These are phyloP conservation scores for Drosophila nikananu DNA, from an alignment of 1,140 invertebrate species.

Conservation along the genomic window DNA sequence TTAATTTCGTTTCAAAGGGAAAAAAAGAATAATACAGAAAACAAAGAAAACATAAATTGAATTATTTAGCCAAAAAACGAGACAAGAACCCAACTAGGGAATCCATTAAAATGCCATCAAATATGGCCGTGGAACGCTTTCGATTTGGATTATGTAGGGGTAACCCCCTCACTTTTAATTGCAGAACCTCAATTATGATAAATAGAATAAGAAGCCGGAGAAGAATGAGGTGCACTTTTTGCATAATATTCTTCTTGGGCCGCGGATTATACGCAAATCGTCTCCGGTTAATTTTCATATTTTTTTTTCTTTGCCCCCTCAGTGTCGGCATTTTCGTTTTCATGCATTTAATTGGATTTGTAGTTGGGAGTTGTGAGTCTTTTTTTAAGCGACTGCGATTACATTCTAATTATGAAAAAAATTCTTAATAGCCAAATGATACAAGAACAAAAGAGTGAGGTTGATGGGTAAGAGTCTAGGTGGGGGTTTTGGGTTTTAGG, in stretches of 20 bases:
- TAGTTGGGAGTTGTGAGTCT: slow-evolving; percentile 11
- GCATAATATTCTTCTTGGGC: slow-evolving; percentile 53
- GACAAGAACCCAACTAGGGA: slow-evolving; percentile 51
- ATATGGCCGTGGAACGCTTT: slow-evolving; percentile 54
- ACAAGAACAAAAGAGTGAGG: slow-evolving; percentile 13
- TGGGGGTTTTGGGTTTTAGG: no score
- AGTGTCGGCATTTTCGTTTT: slow-evolving; percentile 57
- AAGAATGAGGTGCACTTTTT: slow-evolving; percentile 17
- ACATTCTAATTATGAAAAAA: slow-evolving; percentile 72
- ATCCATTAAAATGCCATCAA: slow-evolving; percentile 72
- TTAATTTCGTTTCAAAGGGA: slow-evolving; percentile 64
- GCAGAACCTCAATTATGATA: slow-evolving; percentile 71
- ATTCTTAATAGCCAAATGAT: slow-evolving; percentile 71
- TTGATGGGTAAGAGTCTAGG: not conserved
- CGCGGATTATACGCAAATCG: slow-evolving; percentile 80
- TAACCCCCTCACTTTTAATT: slow-evolving; percentile 47
- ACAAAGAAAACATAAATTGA: slow-evolving; percentile 52
- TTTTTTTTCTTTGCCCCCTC: slow-evolving; percentile 39
- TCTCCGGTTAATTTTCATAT: slow-evolving; percentile 59
- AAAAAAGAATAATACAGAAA: not conserved
- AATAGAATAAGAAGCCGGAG: slow-evolving; percentile 17
- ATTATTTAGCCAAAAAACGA: slow-evolving; percentile 55
- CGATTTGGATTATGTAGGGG: slow-evolving; percentile 65
- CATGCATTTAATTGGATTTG: slow-evolving; percentile 74
- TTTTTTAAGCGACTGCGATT: slow-evolving; percentile 53